Evolutionary conservation across 2,113 vertebrate species (phyloP), one percentile per base, ranked within the genome.

Genomic region (Sminthopsis crassicaudata): DNA sequence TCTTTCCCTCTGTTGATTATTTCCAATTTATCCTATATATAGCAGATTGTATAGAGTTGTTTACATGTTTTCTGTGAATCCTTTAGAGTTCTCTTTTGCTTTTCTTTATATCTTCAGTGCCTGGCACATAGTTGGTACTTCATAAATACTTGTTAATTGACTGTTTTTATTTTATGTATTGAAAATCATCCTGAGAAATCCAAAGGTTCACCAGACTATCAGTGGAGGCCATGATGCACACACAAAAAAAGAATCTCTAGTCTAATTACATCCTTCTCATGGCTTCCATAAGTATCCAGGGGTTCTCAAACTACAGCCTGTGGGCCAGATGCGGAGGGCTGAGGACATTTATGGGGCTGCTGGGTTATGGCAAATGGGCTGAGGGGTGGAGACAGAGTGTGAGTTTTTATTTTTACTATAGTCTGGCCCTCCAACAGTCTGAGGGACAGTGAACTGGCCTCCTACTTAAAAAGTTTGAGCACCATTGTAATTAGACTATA

Each of bases 201-300:
- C n/a, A 42, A 22, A 42, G 36, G 16, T 84, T 84, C 36, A 84
- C n/a, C 42, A 84, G 19, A 84, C 14, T 84, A 19, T 2, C 4
- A n/a, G 36, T n/a, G 36, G 67, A 5, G 67, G 19, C 4, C 67
- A 76, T n/a, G 36, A 76, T n/a, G 67, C 67, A 76, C n/a, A 16
- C 46, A 48, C 46, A 2, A 76, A n/a, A 76, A 14, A 16, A 7
- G 36, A 76, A n/a, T n/a, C 60, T 50, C 90, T 27, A 30, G 89
- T 93, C 89, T 94, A 93, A 90, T 14, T 14, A 36, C 67, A 92
- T 14, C 26, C 53, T 84, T 94, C 91, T 53, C 52, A 93, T 48
- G 26, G 42, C 48, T 94, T 95, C 46, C 27, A 84, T 91, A 90
- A 95, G 90, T 76, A 95, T n/a, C n/a, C n/a, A n/a, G n/a, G n/a